These are phyloP conservation scores for Myodes glareolus DNA, from an alignment of 2,113 vertebrate species.

Conservation along the genomic window DNA sequence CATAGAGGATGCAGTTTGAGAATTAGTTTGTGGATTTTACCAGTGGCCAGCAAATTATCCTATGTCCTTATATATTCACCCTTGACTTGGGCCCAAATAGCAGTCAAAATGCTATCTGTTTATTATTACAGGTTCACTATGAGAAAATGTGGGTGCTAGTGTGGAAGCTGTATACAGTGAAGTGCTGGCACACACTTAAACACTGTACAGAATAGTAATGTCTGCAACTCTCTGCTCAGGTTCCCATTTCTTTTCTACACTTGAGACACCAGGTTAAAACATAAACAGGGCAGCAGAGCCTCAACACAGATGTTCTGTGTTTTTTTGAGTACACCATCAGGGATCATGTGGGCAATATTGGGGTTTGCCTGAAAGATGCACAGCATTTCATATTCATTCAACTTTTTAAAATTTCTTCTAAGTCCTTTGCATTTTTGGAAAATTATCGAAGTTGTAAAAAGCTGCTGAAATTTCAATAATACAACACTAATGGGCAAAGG, in stretches of 20 bases:
- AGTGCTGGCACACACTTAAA: no score
- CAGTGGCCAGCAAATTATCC: not conserved
- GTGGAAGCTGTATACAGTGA: accelerated
- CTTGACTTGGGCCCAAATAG: not conserved
- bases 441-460: not conserved
- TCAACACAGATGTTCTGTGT: not conserved
- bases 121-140: accelerated
- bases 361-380: not conserved
- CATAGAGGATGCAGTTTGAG: not conserved
- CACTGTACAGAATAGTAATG: accelerated
- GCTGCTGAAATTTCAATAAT: not conserved
- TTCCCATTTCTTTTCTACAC: not conserved
- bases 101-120: accelerated
- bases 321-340: not conserved
- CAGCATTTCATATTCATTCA: not conserved
- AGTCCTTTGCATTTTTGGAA: constrained; percentile 8
- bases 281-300: not conserved
- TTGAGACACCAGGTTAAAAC: not conserved
- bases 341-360: not conserved
- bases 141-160: not conserved
- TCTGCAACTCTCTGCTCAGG: not conserved
- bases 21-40: not conserved
- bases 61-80: not conserved
- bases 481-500: not conserved
- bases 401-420: not conserved